phyloP scores from a whole-genome alignment of 2,113 vertebrate species.

The Nycticorax nycticorax region DNA sequence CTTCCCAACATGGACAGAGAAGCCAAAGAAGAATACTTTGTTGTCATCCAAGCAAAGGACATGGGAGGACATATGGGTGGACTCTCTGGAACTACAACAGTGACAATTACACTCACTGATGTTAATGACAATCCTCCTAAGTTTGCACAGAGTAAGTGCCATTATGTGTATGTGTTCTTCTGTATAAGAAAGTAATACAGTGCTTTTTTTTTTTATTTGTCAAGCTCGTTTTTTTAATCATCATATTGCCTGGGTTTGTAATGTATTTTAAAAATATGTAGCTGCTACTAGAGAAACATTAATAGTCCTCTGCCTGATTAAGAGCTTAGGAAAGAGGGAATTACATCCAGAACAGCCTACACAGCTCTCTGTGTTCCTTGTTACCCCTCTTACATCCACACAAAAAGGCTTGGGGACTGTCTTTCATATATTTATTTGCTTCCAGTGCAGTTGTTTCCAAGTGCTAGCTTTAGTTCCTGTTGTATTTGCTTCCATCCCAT shows the following conservation, averaged over 20 bases:
- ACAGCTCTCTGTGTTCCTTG: not conserved
- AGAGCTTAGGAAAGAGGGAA: not conserved
- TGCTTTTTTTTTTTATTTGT: not conserved
- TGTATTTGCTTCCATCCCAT: not conserved
- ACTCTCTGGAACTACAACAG: conserved; percentile 94
- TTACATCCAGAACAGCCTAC: not conserved
- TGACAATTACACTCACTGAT: conserved; percentile 92
- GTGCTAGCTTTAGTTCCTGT: not conserved
- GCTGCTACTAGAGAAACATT: not conserved
- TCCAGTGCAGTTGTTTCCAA: not conserved
- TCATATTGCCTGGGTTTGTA: not conserved
- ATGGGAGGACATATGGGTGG: conserved; percentile 99
- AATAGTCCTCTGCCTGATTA: not conserved
- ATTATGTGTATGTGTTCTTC: not conserved
- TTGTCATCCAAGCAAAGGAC: conserved; percentile 98
- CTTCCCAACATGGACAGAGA: conserved; percentile 98
- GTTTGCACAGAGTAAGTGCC: conserved; percentile 93
- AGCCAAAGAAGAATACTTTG: conserved; percentile 95
- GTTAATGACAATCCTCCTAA: conserved; percentile 98
- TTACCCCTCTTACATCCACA: not conserved
- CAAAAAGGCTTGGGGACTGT: not conserved
- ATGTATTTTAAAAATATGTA: not conserved
- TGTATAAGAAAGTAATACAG: not conserved
- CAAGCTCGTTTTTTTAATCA: not conserved
- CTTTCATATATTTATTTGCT: not conserved